These are phyloP conservation scores for Orchesellides sinensis DNA, from an alignment of 2,888 invertebrate species.

Conservation along the genomic window DNA sequence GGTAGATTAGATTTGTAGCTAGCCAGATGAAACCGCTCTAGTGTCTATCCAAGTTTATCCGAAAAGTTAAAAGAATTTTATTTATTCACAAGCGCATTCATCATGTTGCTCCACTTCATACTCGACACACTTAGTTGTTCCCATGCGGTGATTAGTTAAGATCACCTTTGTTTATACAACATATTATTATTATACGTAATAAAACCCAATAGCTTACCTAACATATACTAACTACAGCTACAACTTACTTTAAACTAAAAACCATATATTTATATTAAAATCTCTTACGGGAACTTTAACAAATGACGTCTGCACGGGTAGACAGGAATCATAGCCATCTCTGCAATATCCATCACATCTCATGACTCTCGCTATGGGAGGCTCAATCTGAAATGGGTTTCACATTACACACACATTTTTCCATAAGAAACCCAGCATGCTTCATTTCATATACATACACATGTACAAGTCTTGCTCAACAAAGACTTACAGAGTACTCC, in stretches of 20 bases:
- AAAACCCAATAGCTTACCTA: not conserved
- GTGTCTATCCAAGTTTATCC: conserved; percentile 10
- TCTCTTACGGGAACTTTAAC: conserved; percentile 60
- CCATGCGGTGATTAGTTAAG: conserved; percentile 12
- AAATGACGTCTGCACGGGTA: conserved; percentile 29
- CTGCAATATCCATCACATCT: conserved; percentile 61
- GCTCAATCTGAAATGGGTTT: conserved; percentile 54
- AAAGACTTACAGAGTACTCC: no score
- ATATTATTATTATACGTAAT: not conserved
- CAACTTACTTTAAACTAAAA: not conserved
- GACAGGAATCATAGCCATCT: conserved; percentile 28
- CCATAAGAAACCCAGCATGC: not conserved
- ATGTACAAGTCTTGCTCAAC: not conserved
- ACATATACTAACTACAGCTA: not conserved
- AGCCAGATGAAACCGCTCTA: not conserved
- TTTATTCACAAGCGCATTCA: conserved; percentile 40
- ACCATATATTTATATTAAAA: no score
- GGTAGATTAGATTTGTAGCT: no score
- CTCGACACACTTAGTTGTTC: conserved; percentile 40
- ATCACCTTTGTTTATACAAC: conserved; percentile 4
- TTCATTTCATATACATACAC: not conserved
- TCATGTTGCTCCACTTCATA: conserved; percentile 64
- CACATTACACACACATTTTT: no score
- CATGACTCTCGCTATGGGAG: conserved; percentile 56
- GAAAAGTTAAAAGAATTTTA: conserved; percentile 58